These are phyloP conservation scores for Callaeas wilsoni DNA, from an alignment of 2,113 vertebrate genomes.

Conservation along the genomic window DNA sequence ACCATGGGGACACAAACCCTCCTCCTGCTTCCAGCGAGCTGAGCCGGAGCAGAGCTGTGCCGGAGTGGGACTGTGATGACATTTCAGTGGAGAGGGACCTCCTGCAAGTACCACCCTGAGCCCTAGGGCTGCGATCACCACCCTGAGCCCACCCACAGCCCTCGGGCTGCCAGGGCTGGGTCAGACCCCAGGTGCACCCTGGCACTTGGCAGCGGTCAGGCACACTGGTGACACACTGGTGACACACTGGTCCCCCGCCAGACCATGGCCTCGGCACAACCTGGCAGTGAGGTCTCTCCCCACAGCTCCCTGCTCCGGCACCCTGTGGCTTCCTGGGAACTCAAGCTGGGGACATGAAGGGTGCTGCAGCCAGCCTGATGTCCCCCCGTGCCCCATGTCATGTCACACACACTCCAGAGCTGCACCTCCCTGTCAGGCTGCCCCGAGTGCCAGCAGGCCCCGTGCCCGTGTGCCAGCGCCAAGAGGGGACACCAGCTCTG, in stretches of 20 bases:
- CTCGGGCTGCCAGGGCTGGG: fast-evolving
- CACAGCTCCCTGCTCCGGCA: fast-evolving
- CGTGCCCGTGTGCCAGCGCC: neutral
- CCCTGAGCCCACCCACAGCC: neutral
- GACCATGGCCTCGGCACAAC: fast-evolving
- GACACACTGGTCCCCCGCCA: fast-evolving
- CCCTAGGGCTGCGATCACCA: neutral
- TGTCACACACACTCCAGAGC: neutral
- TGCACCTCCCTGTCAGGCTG: neutral
- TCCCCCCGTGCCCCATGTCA: fast-evolving
- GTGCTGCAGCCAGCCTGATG: neutral
- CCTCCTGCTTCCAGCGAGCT: neutral
- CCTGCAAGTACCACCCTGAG: neutral
- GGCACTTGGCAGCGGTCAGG: fast-evolving
- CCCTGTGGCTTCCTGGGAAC: neutral
- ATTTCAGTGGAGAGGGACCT: neutral
- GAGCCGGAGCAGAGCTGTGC: fast-evolving
- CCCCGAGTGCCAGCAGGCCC: neutral
- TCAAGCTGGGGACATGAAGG: neutral
- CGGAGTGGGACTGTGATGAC: fast-evolving
- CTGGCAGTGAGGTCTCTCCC: neutral
- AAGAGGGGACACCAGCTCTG: fast-evolving
- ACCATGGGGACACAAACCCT: neutral
- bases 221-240: neutral
- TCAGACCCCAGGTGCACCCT: neutral